A percentile compares a stretch with the other conserved stretches of the same genome.
These are phyloP conservation scores for Lomographa bimaculata DNA, from an alignment of 2,888 invertebrate species.

Conservation along the genomic window DNA sequence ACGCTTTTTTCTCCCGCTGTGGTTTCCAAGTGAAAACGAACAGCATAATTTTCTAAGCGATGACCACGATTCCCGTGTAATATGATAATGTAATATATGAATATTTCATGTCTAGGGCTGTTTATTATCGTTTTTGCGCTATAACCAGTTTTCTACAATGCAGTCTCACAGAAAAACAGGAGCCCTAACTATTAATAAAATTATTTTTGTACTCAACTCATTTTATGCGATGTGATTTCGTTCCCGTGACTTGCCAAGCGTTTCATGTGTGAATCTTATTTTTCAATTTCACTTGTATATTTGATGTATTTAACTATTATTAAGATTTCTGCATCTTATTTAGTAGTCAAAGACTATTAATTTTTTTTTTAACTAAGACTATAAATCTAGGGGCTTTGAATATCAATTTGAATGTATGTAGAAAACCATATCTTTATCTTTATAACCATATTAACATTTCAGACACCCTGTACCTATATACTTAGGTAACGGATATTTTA, in stretches of 20 bases:
- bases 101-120: constrained; percentile 75
- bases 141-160: constrained; percentile 69
- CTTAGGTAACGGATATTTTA: constrained; percentile 28
- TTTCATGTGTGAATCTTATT: constrained; percentile 1
- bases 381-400: too few relatives aligned
- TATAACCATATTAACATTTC: constrained; percentile 13
- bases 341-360: too few relatives aligned
- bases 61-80: constrained; percentile 79
- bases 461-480: constrained; percentile 13
- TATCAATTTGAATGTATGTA: too few relatives aligned
- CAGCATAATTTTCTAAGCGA: constrained; percentile 78
- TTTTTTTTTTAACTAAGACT: too few relatives aligned
- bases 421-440: constrained; percentile 5
- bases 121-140: constrained; percentile 73
- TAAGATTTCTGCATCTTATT: too few relatives aligned
- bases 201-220: constrained; percentile 48
- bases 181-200: constrained; percentile 57
- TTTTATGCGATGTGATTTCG: constrained; percentile 26
- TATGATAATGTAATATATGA: constrained; percentile 81
- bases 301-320: too few relatives aligned
- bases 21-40: constrained; percentile 75
- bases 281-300: constrained; percentile 5
- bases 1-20: constrained; percentile 48
- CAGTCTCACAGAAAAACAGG: constrained; percentile 60
- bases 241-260: constrained; percentile 20